Evolutionary conservation across 2,888 invertebrate species (phyloP).

Genomic region (Philereme vetulata): DNA sequence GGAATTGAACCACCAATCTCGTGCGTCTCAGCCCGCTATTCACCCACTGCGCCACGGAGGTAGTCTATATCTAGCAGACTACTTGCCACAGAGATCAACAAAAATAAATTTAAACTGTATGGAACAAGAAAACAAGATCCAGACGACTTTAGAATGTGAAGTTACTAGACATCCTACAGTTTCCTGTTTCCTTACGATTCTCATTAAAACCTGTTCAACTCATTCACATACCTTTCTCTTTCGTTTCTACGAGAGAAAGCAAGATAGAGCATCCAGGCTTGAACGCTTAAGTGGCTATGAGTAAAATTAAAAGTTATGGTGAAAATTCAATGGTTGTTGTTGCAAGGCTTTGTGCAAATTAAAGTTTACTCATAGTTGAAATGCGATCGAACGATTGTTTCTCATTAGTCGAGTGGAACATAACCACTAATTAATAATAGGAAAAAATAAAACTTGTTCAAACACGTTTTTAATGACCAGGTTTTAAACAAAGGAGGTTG

Average conservation of each 20-base stretch:
- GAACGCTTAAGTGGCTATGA: conserved; percentile 19
- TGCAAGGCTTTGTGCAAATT: conserved; percentile 7
- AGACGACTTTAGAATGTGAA: conserved; percentile 1
- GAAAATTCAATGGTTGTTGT: background rate
- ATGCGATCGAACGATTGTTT: conserved; percentile 22
- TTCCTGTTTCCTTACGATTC: conserved; percentile 22
- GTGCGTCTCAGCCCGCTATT: too few species aligned
- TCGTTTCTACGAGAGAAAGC: conserved; percentile 13
- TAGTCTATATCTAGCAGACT: too few species aligned
- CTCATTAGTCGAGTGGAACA: conserved; percentile 12
- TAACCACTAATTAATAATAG: conserved; percentile 22
- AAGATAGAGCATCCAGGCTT: conserved; percentile 16
- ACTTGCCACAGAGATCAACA: too few species aligned
- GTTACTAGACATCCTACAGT: conserved; percentile 5
- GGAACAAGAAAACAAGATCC: background rate
- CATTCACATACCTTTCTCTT: conserved; percentile 24
- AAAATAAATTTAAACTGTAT: too few species aligned
- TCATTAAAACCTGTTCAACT: conserved; percentile 27
- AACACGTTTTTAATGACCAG: background rate
- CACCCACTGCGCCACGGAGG: too few species aligned
- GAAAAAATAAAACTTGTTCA: conserved; percentile 3
- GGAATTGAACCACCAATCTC: too few species aligned
- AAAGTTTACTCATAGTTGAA: conserved; percentile 22
- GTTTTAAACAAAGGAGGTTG: too few species aligned
- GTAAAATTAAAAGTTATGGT: conserved; percentile 23